A percentile compares a stretch with the other conserved stretches of the same genome.
phyloP scores from a whole-genome alignment of 1,140 invertebrate species.

The Drosophila nannoptera region DNA sequence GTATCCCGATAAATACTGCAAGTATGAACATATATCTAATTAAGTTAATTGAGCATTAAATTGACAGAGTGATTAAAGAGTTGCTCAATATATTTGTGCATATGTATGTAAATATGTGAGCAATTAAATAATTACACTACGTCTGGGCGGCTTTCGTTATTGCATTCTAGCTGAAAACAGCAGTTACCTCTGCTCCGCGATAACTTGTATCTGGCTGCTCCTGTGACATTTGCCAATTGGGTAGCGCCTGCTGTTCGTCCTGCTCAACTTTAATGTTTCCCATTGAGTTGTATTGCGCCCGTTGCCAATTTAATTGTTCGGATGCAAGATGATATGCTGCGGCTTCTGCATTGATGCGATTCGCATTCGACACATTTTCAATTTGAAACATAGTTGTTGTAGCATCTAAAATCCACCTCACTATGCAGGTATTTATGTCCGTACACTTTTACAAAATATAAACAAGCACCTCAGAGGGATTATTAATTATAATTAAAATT shows the following conservation, averaged over 20 bases:
- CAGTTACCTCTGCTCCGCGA: constrained; percentile 18
- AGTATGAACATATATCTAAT: background rate
- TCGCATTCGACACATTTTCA: background rate
- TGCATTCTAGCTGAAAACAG: background rate
- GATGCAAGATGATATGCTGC: background rate
- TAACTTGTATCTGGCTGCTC: constrained; percentile 9
- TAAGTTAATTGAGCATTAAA: background rate
- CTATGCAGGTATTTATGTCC: background rate
- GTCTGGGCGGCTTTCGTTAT: background rate
- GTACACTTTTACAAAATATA: constrained; percentile 1
- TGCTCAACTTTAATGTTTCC: constrained; percentile 2
- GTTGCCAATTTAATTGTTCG: constrained; percentile 18
- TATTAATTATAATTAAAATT: too few relatives aligned
- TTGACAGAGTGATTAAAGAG: background rate
- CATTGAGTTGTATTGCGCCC: background rate
- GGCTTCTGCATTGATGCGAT: constrained; percentile 7
- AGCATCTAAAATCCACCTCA: too few relatives aligned
- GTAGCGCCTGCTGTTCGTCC: background rate
- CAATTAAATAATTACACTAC: background rate
- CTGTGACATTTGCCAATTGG: background rate
- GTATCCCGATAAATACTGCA: constrained; percentile 4
- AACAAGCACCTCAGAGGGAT: background rate
- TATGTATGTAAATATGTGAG: too few relatives aligned
- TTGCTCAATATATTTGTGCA: too few relatives aligned
- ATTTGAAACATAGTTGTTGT: background rate